These are phyloP conservation scores for Dryas iulia DNA, from an alignment of 1,140 invertebrate genomes.

Conservation along the genomic window DNA sequence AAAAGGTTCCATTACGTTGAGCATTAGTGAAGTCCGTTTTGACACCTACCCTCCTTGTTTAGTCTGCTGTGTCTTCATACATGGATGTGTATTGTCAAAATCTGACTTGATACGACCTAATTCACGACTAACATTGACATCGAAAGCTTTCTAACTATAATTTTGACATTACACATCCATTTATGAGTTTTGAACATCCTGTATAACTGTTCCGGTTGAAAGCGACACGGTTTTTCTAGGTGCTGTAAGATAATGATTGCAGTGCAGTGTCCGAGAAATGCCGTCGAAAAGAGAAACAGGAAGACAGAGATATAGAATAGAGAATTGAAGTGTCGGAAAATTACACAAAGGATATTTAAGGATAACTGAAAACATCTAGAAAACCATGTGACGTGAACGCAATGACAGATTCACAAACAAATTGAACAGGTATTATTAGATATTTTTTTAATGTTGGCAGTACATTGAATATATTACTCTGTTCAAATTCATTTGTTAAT, in stretches of 20 bases:
- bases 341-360: not conserved
- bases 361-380: not conserved
- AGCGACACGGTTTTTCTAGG: conserved; percentile 36
- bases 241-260: conserved; percentile 37
- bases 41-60: conserved; percentile 41
- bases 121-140: conserved; percentile 47
- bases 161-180: conserved; percentile 32
- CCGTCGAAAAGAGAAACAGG: conserved; percentile 28
- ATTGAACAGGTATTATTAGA: not conserved
- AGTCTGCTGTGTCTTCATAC: conserved; percentile 39
- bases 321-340: not conserved
- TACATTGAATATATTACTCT: not conserved
- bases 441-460: not conserved
- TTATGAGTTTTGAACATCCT: conserved; percentile 14
- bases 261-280: conserved; percentile 35
- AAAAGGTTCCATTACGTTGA: conserved; percentile 66
- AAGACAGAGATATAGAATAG: not conserved
- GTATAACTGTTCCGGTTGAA: not conserved
- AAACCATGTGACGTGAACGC: not conserved
- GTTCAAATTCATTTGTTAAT: not conserved
- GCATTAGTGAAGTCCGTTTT: conserved; percentile 45
- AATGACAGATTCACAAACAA: not conserved
- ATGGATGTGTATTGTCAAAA: conserved; percentile 19
- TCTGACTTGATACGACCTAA: conserved; percentile 35
- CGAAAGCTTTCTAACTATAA: conserved; percentile 52